These are phyloP conservation scores for Blastobasis lacticolella DNA, from an alignment of 2,888 invertebrate species.

Conservation along the genomic window DNA sequence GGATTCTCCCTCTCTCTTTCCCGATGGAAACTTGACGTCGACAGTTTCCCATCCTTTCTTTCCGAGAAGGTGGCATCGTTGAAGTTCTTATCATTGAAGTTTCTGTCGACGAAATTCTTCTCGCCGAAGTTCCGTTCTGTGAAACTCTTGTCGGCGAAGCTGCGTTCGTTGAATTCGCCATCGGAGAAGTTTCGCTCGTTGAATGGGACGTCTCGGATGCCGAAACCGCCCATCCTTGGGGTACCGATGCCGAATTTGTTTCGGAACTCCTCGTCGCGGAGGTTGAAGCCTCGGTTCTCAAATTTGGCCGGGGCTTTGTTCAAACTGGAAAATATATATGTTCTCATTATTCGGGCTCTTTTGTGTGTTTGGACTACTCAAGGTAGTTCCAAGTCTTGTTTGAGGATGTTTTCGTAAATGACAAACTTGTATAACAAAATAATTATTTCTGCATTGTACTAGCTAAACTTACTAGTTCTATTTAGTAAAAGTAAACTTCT, in stretches of 20 bases:
- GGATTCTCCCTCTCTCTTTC: conserved; percentile 63
- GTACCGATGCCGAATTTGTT: conserved; percentile 63
- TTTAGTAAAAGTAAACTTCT: too few species aligned
- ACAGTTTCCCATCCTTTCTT: conserved; percentile 60
- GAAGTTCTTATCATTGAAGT: conserved; percentile 39
- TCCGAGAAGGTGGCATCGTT: conserved; percentile 40
- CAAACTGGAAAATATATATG: conserved; percentile 34
- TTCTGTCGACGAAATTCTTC: conserved; percentile 35
- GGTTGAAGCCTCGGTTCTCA: conserved; percentile 57
- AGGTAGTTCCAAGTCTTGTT: too few species aligned
- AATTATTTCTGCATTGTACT: too few species aligned
- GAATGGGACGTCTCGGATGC: conserved; percentile 61
- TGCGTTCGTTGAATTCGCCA: conserved; percentile 58
- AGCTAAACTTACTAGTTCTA: too few species aligned
- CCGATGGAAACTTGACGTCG: conserved; percentile 65
- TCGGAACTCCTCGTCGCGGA: conserved; percentile 59
- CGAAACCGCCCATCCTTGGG: conserved; percentile 66
- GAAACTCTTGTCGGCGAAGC: conserved; percentile 51
- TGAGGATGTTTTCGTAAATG: too few species aligned
- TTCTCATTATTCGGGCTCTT: too few species aligned
- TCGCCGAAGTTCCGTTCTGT: conserved; percentile 48
- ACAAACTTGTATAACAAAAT: too few species aligned
- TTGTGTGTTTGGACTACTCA: too few species aligned
- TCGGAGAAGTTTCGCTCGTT: conserved; percentile 59
- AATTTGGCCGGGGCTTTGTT: conserved; percentile 49